A percentile compares a stretch with the other conserved stretches of the same genome.
phyloP scores from a whole-genome alignment of 2,797 vertebrate species.

The Tiaroga cobitis region DNA sequence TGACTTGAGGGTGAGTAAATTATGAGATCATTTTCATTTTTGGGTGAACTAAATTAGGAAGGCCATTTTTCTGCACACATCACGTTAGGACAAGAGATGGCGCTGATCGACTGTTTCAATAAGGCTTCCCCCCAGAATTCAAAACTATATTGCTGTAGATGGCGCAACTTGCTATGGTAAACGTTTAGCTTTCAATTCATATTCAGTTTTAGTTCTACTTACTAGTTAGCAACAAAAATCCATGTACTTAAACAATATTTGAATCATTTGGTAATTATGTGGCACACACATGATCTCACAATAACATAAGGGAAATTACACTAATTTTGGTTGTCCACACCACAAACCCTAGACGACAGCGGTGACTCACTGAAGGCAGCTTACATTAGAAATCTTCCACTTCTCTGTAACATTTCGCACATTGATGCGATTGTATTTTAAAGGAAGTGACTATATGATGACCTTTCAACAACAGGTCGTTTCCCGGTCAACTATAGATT shows the following conservation, averaged over 20 bases:
- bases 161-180: not conserved
- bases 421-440: slow-evolving; percentile 41
- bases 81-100: slow-evolving; percentile 2
- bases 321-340: not conserved
- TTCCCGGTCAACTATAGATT: no score
- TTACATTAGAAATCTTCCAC: slow-evolving; percentile 40
- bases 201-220: not conserved
- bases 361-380: slow-evolving; percentile 19
- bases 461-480: no score
- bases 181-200: not conserved
- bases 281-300: not conserved
- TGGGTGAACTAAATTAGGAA: not conserved
- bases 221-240: not conserved
- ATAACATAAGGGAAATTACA: not conserved
- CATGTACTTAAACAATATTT: not conserved
- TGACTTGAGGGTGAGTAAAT: no score
- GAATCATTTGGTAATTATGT: not conserved
- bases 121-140: not conserved
- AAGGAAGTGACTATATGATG: slow-evolving; percentile 49
- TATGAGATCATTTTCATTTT: no score
- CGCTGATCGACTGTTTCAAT: slow-evolving; percentile 10
- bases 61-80: not conserved
- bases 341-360: not conserved
- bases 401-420: slow-evolving; percentile 48
- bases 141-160: not conserved